Base-by-base conservation (phyloP, 1,140 invertebrate species). In the Babylonia areolata region DNA sequence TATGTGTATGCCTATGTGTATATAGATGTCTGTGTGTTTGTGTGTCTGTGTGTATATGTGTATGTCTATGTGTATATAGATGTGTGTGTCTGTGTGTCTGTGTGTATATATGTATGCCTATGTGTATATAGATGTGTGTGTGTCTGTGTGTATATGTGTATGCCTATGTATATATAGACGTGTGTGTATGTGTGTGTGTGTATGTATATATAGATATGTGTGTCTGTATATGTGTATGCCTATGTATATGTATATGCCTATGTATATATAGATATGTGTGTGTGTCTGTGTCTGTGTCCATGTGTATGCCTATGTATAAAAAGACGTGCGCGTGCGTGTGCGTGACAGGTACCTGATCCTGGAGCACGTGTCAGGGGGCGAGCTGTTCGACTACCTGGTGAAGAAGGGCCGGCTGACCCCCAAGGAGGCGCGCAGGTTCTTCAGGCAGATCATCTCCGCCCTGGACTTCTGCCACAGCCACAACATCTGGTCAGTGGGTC, bases 401-500 rank as follows among this genome's bases (percentile, higher is more conserved):
- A 99, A 99, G 93, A 99, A 99, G 94, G 99, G 99, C 78, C 95
- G 99, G 75, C 96, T 99, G 39, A 99, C 99, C 83, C 98, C 99
- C 0, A 99, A 99, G 94, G 99, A 99, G 95, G 99, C 99, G 0
- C 95, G 99, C 84, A 96, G 98, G 92, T 99, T 99, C 96, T 99
- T 99, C 95, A 95, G 98, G 93, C 99, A 99, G 96, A 99, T 99
- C 89, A 99, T 99, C 93, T 99, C 99, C 37, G 99, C 99, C 37
- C 95, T 99, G 91, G 99, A 99, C 94, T 99, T 99, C 95, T 99
- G 99, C 94, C 99, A 99, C 94, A 99, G 98, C 94, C 99, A 99
- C 96, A 99, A 98, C 90, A 99, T 99, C 95, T 99, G 99, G 99
- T 99, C 95, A 96, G 96, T 94, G 81, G 17, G n/a, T n/a, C n/a